Base-by-base conservation (phyloP, 2,797 vertebrate genomes). In the Tapirus indicus region DNA sequence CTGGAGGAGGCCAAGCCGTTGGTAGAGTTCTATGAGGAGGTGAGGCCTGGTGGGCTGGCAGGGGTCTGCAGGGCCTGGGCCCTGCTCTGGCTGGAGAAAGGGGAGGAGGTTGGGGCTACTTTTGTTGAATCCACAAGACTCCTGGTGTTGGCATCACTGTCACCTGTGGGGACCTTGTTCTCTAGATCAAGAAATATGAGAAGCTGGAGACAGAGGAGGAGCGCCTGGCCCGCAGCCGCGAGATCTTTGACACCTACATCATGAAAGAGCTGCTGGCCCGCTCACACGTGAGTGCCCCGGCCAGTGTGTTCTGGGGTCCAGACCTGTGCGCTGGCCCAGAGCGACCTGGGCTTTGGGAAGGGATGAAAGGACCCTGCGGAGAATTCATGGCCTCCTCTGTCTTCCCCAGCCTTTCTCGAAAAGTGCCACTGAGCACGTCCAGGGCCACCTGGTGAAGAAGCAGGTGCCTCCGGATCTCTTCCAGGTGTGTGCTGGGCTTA, bases 201-300 rank as follows among this genome's bases (percentile, higher is more conserved):
- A 99, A 99, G 96, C 93, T 99, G 96, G 99, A 99, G 94, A 99
- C 98, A 0, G 99, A 99, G 93, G 99, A 99, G 95, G 99, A 99
- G 27, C 98, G 99, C 5, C 83, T 97, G 0, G 0, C 80, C 47
- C 94, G 95, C 27, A 99, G 99, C 97, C 98, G 98, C 49, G 98
- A 99, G 88, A 98, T 99, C 98, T 99, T 99, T 0, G 99, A 99
- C 96, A 98, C 95, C n/a, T 99, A 99, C 80, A 99, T 99, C 98
- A 99, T 99, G 99, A 99, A 99, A 97, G 99, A 99, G 97, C 97
- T 99, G 94, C 97, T 99, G 97, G 98, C 99, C 93, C 99, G 99
- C 97, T 99, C 99, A 6, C 99, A 99, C 0, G 99, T 99, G 97
- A 98, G 99, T 98, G 96, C 44, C 84, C 0, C 0, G 0, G 2